Base-by-base conservation (phyloP, 2,888 invertebrate genomes). In the Synergus laeviventris region DNA sequence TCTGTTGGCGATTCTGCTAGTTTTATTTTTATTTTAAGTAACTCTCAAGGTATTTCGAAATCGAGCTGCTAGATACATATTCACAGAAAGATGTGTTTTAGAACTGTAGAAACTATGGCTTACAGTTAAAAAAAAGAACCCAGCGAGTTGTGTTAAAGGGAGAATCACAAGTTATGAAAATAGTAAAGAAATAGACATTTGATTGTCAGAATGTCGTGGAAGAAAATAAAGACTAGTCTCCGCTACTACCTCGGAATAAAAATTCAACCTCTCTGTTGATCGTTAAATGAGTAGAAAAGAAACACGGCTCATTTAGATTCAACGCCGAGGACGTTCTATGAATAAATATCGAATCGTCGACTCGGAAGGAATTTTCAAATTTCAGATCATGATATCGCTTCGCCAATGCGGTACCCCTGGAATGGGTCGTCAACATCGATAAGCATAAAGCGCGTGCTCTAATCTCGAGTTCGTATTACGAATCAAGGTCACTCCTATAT, bases 401-500 rank as follows among this genome's bases (percentile, higher is more conserved):
- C 59, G 18, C 24, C 59, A 18, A 54, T 54, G 59, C 59, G 59
- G 24, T 24, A 59, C 18, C 31, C 31, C 24, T 49, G 36, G 11
- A 12, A 36, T 54, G 45, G 70, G 70, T 70, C 70, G 49, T 49
- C 49, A 70, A 70, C 70, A 70, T 70, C 70, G 70, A 70, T 70
- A 70, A 70, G 49, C 42, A 14, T 8, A 16, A 66, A 70, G 49
- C 49, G 49, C 70, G 70, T 70, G 70, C 70, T 70, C 49, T 11
- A 70, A 70, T 70, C 70, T 70, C 31, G 49, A 31, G 70, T 31
- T 36, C 24, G 49, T 16, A 31, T 70, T 70, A 70, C 42, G 31
- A 70, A 36, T 70, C 70, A 70, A 70, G 70, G 70, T 49, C 49
- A 49, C 8, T 36, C 31, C 11, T 31, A 59, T 54, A 70, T 54